Evolutionary conservation across 2,113 vertebrate species (phyloP), one percentile per base, ranked within the genome.

Genomic region (Neoarius graeffei): DNA sequence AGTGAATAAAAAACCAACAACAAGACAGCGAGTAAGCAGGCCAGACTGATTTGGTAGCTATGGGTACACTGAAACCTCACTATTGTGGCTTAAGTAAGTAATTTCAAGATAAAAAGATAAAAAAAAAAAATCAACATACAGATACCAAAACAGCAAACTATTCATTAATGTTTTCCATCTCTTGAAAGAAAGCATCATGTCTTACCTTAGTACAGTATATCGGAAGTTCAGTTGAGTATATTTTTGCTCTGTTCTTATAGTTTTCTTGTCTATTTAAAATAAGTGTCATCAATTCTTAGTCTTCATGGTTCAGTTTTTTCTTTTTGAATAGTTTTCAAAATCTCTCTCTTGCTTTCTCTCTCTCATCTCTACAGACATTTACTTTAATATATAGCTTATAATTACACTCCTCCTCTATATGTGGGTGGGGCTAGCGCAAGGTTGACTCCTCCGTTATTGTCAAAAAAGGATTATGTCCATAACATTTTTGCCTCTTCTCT

Each of bases 331-430:
- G 71, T 62, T 71, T 64, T 69, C 23, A 14, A 67, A 82, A 59
- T 59, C 69, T 57, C 5, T 56, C 27, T 84, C 69, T 19, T 7
- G 67, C 27, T 23, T 23, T 52, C 48, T 86, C 30, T 69, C 48
- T 82, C n/a, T 76, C 60, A 50, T 48, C 82, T 69, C 15, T 84
- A 15, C 3, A 74, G 8, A 25, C 85, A 48, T 88, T 66, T 67
- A 67, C 35, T 79, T 86, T 89, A 86, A 87, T 89, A 89, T 27
- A 27, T 42, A 85, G 5, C 81, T 64, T 64, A 60, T 27, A 50
- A 84, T 27, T 56, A 17, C 23, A 57, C 86, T 56, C 74, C 86
- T 64, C 88, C 88, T 64, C 56, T 66, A 64, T 66, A 76, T 14
- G 54, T 79, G 42, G 54, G 76, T 15, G 27, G 35, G 3, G 5